These are phyloP conservation scores for Choristoneura rosaceana DNA, from an alignment of 2,888 invertebrate genomes.

Conservation along the genomic window DNA sequence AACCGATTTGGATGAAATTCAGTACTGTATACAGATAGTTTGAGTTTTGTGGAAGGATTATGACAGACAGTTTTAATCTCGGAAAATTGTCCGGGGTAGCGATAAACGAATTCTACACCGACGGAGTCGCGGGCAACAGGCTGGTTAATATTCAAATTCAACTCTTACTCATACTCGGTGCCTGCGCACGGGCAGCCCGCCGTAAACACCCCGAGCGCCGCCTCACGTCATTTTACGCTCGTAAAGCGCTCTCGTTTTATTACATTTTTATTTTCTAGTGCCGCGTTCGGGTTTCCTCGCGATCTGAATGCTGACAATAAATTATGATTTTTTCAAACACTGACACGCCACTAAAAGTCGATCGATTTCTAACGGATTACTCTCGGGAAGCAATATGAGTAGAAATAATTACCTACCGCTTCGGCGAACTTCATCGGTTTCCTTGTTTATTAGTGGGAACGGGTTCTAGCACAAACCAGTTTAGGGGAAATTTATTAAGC, in stretches of 20 bases:
- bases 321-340: conserved; percentile 83
- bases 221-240: conserved; percentile 83
- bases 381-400: conserved; percentile 79
- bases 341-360: conserved; percentile 84
- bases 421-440: conserved; percentile 80
- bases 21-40: no score
- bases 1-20: no score
- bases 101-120: no score
- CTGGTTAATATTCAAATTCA: no score
- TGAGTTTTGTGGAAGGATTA: no score
- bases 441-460: conserved; percentile 81
- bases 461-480: conserved; percentile 64
- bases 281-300: conserved; percentile 81
- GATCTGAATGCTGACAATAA: conserved; percentile 83
- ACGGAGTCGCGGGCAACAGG: no score
- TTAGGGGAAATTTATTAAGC: conserved; percentile 54
- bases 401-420: conserved; percentile 76
- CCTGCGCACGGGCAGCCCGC: conserved; percentile 1
- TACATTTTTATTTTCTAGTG: conserved; percentile 84
- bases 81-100: no score
- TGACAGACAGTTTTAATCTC: no score
- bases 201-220: conserved; percentile 68
- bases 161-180: no score
- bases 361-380: conserved; percentile 86
- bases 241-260: conserved; percentile 83